phyloP scores from a whole-genome alignment of 2,113 vertebrate genomes.

The Apistogramma diplotaenia region DNA sequence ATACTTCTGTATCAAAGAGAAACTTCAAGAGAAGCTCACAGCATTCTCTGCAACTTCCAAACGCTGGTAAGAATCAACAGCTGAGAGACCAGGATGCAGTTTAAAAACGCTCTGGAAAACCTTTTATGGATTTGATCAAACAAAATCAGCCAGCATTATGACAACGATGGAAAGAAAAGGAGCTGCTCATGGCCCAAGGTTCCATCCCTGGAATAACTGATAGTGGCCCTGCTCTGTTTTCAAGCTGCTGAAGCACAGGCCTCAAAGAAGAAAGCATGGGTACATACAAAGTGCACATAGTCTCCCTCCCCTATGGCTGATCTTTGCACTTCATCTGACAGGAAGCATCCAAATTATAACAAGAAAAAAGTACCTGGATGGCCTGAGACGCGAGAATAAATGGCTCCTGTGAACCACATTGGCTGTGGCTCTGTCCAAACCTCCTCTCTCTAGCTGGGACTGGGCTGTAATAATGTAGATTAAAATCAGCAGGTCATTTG shows the following conservation, averaged over 20 bases:
- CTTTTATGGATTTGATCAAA: background rate
- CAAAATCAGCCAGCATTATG: background rate
- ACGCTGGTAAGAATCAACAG: background rate
- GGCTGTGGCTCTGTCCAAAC: background rate
- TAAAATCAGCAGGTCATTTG: constrained; percentile 28
- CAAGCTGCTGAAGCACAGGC: background rate
- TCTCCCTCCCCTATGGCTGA: background rate
- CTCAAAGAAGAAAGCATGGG: background rate
- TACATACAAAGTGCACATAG: background rate
- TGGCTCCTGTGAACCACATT: background rate
- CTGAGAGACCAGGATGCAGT: background rate
- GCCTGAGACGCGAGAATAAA: background rate
- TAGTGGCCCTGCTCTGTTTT: background rate
- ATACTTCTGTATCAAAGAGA: background rate
- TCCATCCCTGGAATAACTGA: background rate
- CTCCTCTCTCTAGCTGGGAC: constrained; percentile 24
- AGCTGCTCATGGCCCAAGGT: background rate
- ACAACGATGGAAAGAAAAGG: background rate
- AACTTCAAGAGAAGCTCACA: background rate
- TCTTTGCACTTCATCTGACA: background rate
- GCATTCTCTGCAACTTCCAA: background rate
- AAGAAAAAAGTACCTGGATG: background rate
- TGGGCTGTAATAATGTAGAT: constrained; percentile 34
- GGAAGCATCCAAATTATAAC: background rate
- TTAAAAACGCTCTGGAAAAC: background rate